A percentile compares a stretch with the other conserved stretches of the same genome.
Evolutionary conservation across 2,888 invertebrate genomes (phyloP).

Genomic region (Glaucopsyche alexis): DNA sequence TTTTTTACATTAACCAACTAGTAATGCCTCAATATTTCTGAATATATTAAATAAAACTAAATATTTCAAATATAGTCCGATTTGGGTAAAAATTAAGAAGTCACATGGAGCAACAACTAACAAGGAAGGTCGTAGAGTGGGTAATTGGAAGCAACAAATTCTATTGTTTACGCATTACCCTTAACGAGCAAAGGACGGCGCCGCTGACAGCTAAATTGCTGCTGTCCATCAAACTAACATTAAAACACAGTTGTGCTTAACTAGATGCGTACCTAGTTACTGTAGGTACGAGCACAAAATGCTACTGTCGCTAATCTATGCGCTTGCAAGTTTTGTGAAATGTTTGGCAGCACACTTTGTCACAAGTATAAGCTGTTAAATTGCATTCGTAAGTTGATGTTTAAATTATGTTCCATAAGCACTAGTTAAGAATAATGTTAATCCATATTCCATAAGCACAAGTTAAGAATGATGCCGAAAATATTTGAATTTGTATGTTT

Average conservation of each 20-base stretch:
- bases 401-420: too few relatives aligned
- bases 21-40: too few relatives aligned
- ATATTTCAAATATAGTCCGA: too few relatives aligned
- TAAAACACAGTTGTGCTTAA: background rate
- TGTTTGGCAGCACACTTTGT: background rate
- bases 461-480: too few relatives aligned
- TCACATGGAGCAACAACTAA: background rate
- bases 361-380: too few relatives aligned
- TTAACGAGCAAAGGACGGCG: background rate
- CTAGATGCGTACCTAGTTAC: background rate
- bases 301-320: background rate
- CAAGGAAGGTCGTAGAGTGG: background rate
- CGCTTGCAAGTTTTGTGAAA: background rate
- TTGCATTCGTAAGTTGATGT: too few relatives aligned
- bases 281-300: background rate
- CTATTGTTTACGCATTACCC: conserved; percentile 3
- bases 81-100: background rate
- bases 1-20: too few relatives aligned
- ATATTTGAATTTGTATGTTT: too few relatives aligned
- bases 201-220: conserved; percentile 4
- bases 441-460: too few relatives aligned
- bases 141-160: conserved; percentile 1
- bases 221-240: conserved; percentile 7
- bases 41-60: too few relatives aligned
- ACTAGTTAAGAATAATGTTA: too few relatives aligned